These are phyloP conservation scores for Cryptops parisi DNA, from an alignment of 2,888 invertebrate genomes.

Conservation along the genomic window DNA sequence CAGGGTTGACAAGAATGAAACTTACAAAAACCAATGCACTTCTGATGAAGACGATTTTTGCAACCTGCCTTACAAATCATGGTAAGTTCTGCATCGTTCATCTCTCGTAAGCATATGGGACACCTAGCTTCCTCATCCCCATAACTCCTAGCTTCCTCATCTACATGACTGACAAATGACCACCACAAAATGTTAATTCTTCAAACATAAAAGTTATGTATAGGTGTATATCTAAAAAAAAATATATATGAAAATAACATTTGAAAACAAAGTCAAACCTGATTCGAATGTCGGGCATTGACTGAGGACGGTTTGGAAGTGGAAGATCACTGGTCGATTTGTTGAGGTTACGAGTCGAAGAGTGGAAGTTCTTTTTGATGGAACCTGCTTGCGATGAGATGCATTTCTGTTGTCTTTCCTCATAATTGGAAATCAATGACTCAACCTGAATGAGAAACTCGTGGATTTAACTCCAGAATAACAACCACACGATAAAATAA, in stretches of 20 bases:
- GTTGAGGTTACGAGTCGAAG: not conserved
- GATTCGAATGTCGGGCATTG: not conserved
- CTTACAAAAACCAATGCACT: constrained; percentile 32
- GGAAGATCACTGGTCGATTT: no score
- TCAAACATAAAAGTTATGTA: no score
- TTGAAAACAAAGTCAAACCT: not conserved
- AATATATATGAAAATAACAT: not conserved
- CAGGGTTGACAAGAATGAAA: not conserved
- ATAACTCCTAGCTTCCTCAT: constrained; percentile 12
- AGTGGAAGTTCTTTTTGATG: not conserved
- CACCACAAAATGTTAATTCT: no score
- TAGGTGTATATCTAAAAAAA: constrained; percentile 1
- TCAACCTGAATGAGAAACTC: not conserved
- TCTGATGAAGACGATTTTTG: constrained; percentile 34
- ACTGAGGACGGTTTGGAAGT: not conserved
- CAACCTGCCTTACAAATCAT: constrained; percentile 34
- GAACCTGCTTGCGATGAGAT: not conserved
- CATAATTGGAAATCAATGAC: constrained; percentile 6
- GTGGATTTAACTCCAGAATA: no score
- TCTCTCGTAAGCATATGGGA: constrained; percentile 36
- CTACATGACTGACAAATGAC: no score
- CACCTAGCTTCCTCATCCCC: constrained; percentile 33
- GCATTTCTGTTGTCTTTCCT: constrained; percentile 2
- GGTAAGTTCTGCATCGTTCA: constrained; percentile 35
- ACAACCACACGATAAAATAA: no score